Base-by-base conservation (phyloP, 2,888 invertebrate genomes). In the Lochmaea crataegi region DNA sequence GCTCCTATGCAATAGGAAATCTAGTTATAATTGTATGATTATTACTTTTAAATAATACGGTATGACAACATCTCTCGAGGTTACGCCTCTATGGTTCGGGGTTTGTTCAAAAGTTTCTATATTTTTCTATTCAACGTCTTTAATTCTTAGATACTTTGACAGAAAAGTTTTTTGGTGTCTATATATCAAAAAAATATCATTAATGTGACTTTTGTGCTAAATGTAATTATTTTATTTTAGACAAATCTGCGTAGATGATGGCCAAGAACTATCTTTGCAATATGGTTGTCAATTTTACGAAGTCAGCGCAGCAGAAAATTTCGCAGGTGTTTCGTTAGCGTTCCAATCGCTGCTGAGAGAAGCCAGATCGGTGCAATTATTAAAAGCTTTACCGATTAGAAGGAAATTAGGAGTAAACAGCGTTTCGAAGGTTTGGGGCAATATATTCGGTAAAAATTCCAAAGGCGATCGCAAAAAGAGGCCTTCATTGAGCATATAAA, bases 231-330 rank as follows among this genome's bases (percentile, higher is more conserved):
- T 58, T 32, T 84, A 81, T 86, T 88, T 66, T 86, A 93, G 93
- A 85, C 91, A 91, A 87, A 92, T 94, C 67, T 92, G 92, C 82
- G 94, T 94, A 56, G 93, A 94, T 84, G 94, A 93, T 82, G 94
- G 94, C 56, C 94, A 94, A 82, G 94, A 94, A 85, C 84, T 94
- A 77, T 94, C 94, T 14, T 86, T 94, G 80, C 91, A 92, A 77
- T 94, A 91, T 84, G 93, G 94, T 57, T 94, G 94, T 82, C 94
- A 94, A 86, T 95, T 94, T 87, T 94, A 94, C 87, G 95, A 95
- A 87, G 94, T 94, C 72, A 94, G 94, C 71, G 94, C 94, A 12
- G 94, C 95, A 45, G 94, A 94, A 85, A 94, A 93, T 81, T 92
- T 92, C 81, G 94, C 94, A 0, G 94, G 94, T 73, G 94, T 94